These are phyloP conservation scores for Macheiramphus alcinus DNA, from an alignment of 2,113 vertebrate genomes.

Conservation along the genomic window DNA sequence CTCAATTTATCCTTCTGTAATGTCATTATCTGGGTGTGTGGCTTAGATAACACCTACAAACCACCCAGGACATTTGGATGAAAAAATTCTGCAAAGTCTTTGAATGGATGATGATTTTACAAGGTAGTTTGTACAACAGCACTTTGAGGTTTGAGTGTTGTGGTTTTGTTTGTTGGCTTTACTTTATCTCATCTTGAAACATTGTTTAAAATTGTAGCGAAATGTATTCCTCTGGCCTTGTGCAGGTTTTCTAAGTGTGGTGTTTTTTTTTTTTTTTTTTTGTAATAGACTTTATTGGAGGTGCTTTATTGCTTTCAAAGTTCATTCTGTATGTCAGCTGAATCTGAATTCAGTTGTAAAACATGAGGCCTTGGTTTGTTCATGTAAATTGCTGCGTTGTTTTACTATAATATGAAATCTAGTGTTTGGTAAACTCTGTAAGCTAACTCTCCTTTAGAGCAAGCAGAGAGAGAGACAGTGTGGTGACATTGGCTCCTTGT, in stretches of 20 bases:
- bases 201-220: not conserved
- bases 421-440: not conserved
- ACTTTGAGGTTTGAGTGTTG: not conserved
- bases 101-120: not conserved
- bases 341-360: not conserved
- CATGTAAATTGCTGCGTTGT: not conserved
- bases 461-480: not conserved
- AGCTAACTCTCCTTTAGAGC: not conserved
- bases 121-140: not conserved
- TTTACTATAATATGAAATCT: not conserved
- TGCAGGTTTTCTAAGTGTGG: not conserved
- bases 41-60: not conserved
- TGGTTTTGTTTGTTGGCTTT: too few relatives aligned
- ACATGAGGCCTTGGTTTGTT: not conserved
- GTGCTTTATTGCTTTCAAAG: not conserved
- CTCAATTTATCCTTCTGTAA: not conserved
- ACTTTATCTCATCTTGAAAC: not conserved
- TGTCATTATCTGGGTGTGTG: not conserved
- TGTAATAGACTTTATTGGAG: not conserved
- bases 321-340: not conserved
- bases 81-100: not conserved
- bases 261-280: not conserved
- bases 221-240: not conserved
- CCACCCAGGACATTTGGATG: not conserved
- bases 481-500: not conserved